Evolutionary conservation across 53 echinoderm and acorn worm species (phyloP).

Genomic region (Paelopatides confundens): DNA sequence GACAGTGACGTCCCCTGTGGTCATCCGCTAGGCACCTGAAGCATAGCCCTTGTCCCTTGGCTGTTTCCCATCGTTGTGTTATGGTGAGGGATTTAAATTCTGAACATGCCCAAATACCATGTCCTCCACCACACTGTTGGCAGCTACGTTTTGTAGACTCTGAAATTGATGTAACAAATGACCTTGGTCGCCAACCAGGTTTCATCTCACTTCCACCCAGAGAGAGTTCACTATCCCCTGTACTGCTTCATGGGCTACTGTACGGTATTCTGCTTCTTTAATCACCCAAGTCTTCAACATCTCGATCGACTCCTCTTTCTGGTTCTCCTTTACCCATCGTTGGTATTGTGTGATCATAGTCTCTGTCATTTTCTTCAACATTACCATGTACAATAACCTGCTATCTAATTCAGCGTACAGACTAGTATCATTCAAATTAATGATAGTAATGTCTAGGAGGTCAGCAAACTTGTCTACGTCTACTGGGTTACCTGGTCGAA

Average conservation of each 20-base stretch:
- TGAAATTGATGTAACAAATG: not conserved
- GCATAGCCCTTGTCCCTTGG: not conserved
- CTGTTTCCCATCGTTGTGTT: not conserved
- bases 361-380: constrained; percentile 37
- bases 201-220: not conserved
- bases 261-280: constrained; percentile 2
- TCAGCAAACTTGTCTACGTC: constrained; percentile 49
- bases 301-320: not conserved
- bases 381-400: not conserved
- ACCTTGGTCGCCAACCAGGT: not conserved
- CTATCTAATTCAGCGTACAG: constrained; percentile 16
- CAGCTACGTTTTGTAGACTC: not conserved
- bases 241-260: constrained; percentile 13
- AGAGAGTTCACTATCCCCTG: not conserved
- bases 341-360: constrained; percentile 18
- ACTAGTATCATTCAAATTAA: constrained; percentile 35
- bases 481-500: constrained; percentile 12
- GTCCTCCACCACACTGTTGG: not conserved
- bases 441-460: constrained; percentile 26
- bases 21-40: constrained; percentile 3
- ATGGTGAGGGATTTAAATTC: not conserved
- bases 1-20: not conserved
- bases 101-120: not conserved
- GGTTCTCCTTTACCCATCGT: not conserved
- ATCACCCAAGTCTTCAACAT: not conserved